Evolutionary conservation across 2,113 vertebrate genomes (phyloP).

Genomic region (Austrofundulus limnaeus): DNA sequence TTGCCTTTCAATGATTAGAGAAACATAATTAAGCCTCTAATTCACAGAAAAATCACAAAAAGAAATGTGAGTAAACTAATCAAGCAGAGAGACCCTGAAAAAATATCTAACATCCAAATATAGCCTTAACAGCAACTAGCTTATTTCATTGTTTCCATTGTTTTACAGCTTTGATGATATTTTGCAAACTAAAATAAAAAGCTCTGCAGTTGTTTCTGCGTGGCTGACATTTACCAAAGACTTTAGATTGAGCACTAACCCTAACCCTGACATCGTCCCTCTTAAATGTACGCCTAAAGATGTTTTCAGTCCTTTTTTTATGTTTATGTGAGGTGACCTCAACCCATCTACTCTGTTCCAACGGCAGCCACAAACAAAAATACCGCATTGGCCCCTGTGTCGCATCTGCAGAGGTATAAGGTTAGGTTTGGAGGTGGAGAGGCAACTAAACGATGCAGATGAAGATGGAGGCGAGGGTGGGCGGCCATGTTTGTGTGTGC

Average conservation of each 20-base stretch:
- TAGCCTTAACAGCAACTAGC: not conserved
- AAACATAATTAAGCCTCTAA: not conserved
- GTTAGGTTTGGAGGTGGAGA: constrained; percentile 51
- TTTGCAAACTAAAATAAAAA: constrained; percentile 36
- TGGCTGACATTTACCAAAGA: constrained; percentile 46
- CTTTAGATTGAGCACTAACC: constrained; percentile 4
- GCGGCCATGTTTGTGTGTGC: constrained; percentile 23
- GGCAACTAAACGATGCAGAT: constrained; percentile 36
- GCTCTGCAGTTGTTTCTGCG: constrained; percentile 18
- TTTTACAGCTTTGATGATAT: constrained; percentile 18
- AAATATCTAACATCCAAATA: constrained; percentile 3
- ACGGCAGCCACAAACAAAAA: constrained; percentile 44
- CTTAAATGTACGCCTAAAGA: constrained; percentile 25
- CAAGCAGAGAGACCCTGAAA: not conserved
- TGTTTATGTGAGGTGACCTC: constrained; percentile 46
- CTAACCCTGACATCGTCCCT: constrained; percentile 2
- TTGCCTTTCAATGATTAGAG: not conserved
- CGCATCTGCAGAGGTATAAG: constrained; percentile 16
- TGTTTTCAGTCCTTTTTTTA: constrained; percentile 46
- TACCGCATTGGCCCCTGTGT: constrained; percentile 6
- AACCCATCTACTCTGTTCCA: constrained; percentile 12
- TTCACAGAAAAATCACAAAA: not conserved
- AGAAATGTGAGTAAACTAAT: not conserved
- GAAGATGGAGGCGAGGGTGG: constrained; percentile 25
- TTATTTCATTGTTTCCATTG: constrained; percentile 15